These are phyloP conservation scores for Maniola hyperantus DNA, from an alignment of 2,888 invertebrate genomes.

Conservation along the genomic window DNA sequence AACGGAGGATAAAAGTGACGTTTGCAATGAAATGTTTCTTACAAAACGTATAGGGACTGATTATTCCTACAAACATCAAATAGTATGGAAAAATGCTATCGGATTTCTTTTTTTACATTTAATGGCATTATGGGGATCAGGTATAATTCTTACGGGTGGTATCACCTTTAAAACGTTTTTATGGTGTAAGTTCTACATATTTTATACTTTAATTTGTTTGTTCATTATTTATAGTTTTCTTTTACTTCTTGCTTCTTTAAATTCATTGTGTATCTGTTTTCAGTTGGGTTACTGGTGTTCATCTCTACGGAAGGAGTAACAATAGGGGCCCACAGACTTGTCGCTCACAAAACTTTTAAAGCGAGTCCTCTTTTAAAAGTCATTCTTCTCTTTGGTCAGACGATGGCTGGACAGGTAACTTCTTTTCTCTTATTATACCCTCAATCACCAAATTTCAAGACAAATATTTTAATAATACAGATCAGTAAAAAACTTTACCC, in stretches of 20 bases:
- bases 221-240: no score
- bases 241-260: not conserved
- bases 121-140: conserved; percentile 71
- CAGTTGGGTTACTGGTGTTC: conserved; percentile 5
- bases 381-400: conserved; percentile 85
- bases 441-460: not conserved
- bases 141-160: conserved; percentile 50
- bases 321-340: conserved; percentile 91
- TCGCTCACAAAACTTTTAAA: conserved; percentile 90
- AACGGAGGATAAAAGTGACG: conserved; percentile 20
- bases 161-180: conserved; percentile 49
- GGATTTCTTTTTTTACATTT: conserved; percentile 83
- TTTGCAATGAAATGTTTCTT: conserved; percentile 32
- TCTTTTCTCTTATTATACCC: not conserved
- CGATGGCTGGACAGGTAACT: conserved; percentile 89
- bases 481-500: no score
- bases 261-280: conserved; percentile 10
- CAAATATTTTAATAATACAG: not conserved
- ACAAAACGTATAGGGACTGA: conserved; percentile 58
- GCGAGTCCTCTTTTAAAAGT: conserved; percentile 84
- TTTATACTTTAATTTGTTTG: not conserved
- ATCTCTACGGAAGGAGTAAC: conserved; percentile 84
- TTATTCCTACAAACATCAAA: conserved; percentile 67
- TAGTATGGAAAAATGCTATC: conserved; percentile 85
- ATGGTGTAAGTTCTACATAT: conserved; percentile 55